phyloP scores from a whole-genome alignment of 2,888 invertebrate genomes.

The Penaeus monodon region DNA sequence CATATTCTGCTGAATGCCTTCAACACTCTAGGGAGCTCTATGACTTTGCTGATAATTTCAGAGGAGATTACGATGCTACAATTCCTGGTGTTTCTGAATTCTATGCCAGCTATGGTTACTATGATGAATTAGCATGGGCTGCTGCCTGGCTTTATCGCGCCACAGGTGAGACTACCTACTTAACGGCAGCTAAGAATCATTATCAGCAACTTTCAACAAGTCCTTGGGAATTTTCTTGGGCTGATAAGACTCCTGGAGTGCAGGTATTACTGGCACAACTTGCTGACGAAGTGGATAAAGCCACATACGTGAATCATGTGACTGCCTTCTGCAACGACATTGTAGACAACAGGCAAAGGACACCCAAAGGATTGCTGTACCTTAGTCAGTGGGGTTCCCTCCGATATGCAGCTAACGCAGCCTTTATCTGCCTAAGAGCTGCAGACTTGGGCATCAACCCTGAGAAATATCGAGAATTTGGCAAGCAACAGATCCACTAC shows the following conservation, averaged over 20 bases:
- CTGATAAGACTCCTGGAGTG: slow-evolving; percentile 74
- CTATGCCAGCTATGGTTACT: slow-evolving; percentile 71
- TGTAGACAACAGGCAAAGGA: slow-evolving; percentile 71
- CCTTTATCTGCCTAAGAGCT: slow-evolving; percentile 74
- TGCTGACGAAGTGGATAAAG: slow-evolving; percentile 71
- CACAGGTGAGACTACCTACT: slow-evolving; percentile 71
- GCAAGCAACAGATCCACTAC: slow-evolving; percentile 74
- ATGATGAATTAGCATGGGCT: slow-evolving; percentile 75
- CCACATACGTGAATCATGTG: slow-evolving; percentile 71
- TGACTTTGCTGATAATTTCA: slow-evolving; percentile 64
- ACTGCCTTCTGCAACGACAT: slow-evolving; percentile 70
- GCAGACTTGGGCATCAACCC: slow-evolving; percentile 65
- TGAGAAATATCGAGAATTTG: slow-evolving; percentile 72
- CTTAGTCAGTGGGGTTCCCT: slow-evolving; percentile 74
- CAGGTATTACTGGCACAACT: slow-evolving; percentile 73
- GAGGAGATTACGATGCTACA: slow-evolving; percentile 64
- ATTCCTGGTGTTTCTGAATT: slow-evolving; percentile 63
- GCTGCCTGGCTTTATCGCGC: slow-evolving; percentile 75
- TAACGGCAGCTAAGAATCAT: slow-evolving; percentile 70
- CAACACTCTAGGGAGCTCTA: slow-evolving; percentile 65
- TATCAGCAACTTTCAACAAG: slow-evolving; percentile 66
- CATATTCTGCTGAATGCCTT: slow-evolving; percentile 64
- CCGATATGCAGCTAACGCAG: slow-evolving; percentile 74
- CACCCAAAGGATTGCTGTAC: slow-evolving; percentile 74
- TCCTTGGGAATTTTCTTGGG: slow-evolving; percentile 73